phyloP scores from a whole-genome alignment of 2,797 vertebrate genomes.

The Myripristis murdjan region DNA sequence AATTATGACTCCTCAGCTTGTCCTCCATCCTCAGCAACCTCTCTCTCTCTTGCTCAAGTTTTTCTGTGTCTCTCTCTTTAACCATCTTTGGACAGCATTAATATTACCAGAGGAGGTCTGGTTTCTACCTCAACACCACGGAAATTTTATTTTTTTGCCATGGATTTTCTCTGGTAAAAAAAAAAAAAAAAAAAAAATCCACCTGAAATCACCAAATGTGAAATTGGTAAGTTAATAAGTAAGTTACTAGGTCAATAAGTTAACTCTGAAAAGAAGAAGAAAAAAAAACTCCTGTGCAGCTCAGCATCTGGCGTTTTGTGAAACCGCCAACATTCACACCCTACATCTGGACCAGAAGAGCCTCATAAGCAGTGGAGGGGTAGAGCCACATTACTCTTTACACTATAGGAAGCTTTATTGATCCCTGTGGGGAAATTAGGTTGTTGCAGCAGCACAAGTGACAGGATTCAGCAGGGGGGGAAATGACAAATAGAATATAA shows the following conservation, averaged over 20 bases:
- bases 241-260: too few relatives aligned
- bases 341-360: constrained; percentile 18
- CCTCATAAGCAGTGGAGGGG: neutral
- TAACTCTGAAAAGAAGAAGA: neutral
- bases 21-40: neutral
- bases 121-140: constrained; percentile 11
- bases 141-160: constrained; percentile 9
- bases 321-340: neutral
- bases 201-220: too few relatives aligned
- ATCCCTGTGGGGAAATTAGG: neutral
- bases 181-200: too few relatives aligned
- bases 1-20: constrained; percentile 21
- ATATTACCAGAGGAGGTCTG: constrained; percentile 8
- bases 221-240: too few relatives aligned
- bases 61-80: constrained; percentile 1
- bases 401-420: too few relatives aligned
- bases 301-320: constrained; percentile 1
- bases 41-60: neutral
- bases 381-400: neutral
- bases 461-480: neutral
- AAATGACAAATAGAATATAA: too few relatives aligned
- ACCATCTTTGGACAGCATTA: constrained; percentile 32
- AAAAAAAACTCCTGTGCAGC: neutral
- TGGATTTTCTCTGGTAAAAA: neutral
- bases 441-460: neutral